A percentile compares a stretch with the other conserved stretches of the same genome.
Conservation (phyloP, 1,140 invertebrate species). For the Notospermus geniculatus region DNA sequence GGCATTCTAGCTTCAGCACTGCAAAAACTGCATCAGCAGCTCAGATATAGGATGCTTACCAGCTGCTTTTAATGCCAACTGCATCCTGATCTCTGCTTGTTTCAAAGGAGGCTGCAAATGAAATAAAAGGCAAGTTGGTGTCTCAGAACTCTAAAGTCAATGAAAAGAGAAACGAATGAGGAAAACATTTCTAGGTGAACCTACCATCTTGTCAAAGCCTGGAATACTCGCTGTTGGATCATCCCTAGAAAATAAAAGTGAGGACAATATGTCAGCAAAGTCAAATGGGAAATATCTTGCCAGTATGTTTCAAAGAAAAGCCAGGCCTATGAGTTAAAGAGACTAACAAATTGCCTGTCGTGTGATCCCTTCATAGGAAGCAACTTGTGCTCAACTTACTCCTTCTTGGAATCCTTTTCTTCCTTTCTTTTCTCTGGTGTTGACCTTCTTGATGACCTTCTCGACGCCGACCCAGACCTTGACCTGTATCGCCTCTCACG, state of each 20-base stretch:
- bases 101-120: conserved; percentile 31
- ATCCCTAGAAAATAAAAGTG: conserved; percentile 26
- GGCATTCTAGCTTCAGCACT: too few species aligned
- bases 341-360: too few species aligned
- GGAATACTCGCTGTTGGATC: conserved; percentile 24
- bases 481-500: neutral
- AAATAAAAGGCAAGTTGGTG: too few species aligned
- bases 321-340: too few species aligned
- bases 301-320: too few species aligned
- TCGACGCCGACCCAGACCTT: neutral
- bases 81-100: conserved; percentile 30
- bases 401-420: neutral
- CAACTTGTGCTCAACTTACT: neutral
- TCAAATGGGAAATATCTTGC: too few species aligned
- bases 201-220: conserved; percentile 30
- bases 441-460: neutral
- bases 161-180: too few species aligned
- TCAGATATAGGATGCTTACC: conserved; percentile 25
- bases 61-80: conserved; percentile 38
- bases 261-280: conserved; percentile 20
- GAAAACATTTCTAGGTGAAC: neutral
- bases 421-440: neutral
- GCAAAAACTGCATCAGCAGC: too few species aligned
- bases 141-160: too few species aligned
- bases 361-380: too few species aligned